Percentiles rank a stretch among this genome's conserved stretches.
phyloP scores from a whole-genome alignment of 2,888 invertebrate genomes.

The Patella depressa region DNA sequence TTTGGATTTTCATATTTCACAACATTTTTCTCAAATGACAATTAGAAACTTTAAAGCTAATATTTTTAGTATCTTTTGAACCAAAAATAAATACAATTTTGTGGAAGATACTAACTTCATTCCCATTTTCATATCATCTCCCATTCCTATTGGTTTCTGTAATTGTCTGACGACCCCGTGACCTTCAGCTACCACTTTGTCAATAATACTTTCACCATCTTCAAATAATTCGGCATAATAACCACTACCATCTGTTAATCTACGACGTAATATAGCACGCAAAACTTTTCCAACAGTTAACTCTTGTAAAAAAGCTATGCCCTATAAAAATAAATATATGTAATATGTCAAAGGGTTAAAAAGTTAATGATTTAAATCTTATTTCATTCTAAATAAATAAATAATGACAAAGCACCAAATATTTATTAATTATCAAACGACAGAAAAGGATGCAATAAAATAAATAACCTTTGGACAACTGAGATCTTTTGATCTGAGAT shows the following conservation, averaged over 20 bases:
- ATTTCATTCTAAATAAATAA: too few relatives aligned
- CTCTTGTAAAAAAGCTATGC: slow-evolving; percentile 46
- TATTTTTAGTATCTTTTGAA: too few relatives aligned
- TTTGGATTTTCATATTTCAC: too few relatives aligned
- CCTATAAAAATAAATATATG: slow-evolving; percentile 39
- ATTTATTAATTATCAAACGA: background rate
- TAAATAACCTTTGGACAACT: slow-evolving; percentile 49
- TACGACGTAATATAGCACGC: slow-evolving; percentile 39
- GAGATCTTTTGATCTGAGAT: slow-evolving; percentile 48
- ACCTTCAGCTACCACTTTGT: slow-evolving; percentile 50
- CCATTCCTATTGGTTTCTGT: slow-evolving; percentile 32
- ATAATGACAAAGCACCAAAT: too few relatives aligned
- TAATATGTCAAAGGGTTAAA: background rate
- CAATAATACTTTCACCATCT: slow-evolving; percentile 45
- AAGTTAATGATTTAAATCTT: background rate
- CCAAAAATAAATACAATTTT: too few relatives aligned
- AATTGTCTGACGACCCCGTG: slow-evolving; percentile 48
- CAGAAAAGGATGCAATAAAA: background rate
- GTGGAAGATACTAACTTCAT: background rate
- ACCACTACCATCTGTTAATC: slow-evolving; percentile 52
- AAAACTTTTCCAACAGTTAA: slow-evolving; percentile 49
- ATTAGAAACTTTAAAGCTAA: too few relatives aligned
- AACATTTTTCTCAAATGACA: too few relatives aligned
- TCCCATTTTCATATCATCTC: slow-evolving; percentile 13
- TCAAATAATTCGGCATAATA: slow-evolving; percentile 51